Conservation (phyloP, 2,113 vertebrate genomes). For the Tyto alba region DNA sequence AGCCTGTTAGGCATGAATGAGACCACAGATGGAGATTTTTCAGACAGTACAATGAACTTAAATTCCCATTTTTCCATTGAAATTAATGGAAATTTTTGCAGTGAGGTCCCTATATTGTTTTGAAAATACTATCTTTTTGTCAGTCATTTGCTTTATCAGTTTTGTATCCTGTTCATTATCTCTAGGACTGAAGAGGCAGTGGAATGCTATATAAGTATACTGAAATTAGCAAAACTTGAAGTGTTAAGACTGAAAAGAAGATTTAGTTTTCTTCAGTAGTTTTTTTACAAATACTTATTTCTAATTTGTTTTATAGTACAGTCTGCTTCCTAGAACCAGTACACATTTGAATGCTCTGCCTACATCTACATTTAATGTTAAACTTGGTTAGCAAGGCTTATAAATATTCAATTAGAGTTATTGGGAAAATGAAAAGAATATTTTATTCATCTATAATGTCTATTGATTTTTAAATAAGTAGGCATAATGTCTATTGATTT, state of each 20-base stretch:
- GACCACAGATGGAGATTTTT: background rate
- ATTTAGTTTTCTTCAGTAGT: background rate
- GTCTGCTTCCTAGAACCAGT: background rate
- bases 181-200: background rate
- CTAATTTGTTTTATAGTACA: background rate
- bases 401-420: constrained; percentile 18
- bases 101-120: background rate
- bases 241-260: background rate
- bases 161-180: background rate
- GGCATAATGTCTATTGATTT: background rate
- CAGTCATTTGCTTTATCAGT: background rate
- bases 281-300: background rate
- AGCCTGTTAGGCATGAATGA: background rate
- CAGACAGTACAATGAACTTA: background rate
- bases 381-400: background rate
- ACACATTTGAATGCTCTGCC: background rate
- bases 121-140: background rate
- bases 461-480: constrained; percentile 39
- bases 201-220: background rate
- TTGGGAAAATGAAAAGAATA: constrained; percentile 30
- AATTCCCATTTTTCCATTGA: background rate
- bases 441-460: background rate
- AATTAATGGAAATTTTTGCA: background rate
- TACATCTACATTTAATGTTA: background rate
- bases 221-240: background rate